Evolutionary conservation across 2,888 invertebrate genomes (phyloP), one percentile per base, ranked within the genome.

Genomic region (Lepidocyrtoides sp.): DNA sequence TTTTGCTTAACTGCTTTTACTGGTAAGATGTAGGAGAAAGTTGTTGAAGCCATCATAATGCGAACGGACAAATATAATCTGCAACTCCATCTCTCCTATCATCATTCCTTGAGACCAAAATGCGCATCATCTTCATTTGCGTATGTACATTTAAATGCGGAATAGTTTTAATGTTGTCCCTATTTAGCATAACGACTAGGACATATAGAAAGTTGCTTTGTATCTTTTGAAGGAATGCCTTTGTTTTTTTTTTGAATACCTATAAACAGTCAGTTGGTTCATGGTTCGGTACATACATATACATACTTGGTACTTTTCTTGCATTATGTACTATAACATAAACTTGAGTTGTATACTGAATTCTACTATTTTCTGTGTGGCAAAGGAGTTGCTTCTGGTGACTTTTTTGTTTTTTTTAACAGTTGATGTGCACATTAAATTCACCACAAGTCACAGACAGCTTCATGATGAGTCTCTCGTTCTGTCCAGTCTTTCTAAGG

Each of bases 161-260:
- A 88, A 89, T 88, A 87, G 26, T 81, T 48, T 85, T 36, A 36
- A 60, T 81, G 66, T 81, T 81, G 85, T 85, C 54, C 66, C 63
- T 89, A 88, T 77, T 81, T 81, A 81, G 79, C 81, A 79, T 89
- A 89, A 79, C 91, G 91, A 81, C 88, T 91, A 89, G 91, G 91
- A 91, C 91, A 89, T 84, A 82, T 86, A 88, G 57, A 91, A 91
- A 91, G 89, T 91, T 91, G 89, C 88, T 91, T 91, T 91, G 91
- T 91, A 91, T 91, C 87, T 89, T 82, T 82, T 89, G 44, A 91
- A 91, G 91, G 91, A 91, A 91, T 91, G 91, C 91, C 69, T 91
- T 89, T 91, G 91, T 91, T 91, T 91, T 66, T 88, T 88, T 91
- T 91, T 69, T 89, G 79, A 91, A 91, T 91, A 91, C 91, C 91